Percentiles rank a stretch among this genome's conserved stretches.
Conservation (phyloP, 1,140 invertebrate species). For the Daktulosphaira vitifoliae region DNA sequence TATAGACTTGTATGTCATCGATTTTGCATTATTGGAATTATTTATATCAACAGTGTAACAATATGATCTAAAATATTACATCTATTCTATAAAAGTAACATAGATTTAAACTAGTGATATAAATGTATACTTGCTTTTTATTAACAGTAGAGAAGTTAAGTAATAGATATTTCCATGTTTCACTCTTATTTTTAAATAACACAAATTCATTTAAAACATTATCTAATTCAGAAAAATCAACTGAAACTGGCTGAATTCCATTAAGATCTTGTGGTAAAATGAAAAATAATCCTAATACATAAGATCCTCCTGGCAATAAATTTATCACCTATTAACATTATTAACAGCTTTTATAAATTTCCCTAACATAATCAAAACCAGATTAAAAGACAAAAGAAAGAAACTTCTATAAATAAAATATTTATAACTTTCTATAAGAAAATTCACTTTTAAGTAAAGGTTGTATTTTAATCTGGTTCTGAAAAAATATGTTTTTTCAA, state of each 20-base stretch:
- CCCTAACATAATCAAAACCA: too few species aligned
- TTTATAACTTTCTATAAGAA: too few species aligned
- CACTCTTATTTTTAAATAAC: background rate
- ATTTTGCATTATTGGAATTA: background rate
- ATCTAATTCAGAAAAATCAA: constrained; percentile 14
- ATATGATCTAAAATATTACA: background rate
- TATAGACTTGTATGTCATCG: background rate
- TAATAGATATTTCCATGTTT: constrained; percentile 18
- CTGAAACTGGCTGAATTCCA: background rate
- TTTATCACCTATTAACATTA: background rate
- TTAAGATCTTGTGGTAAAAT: constrained; percentile 18
- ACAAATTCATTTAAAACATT: constrained; percentile 1
- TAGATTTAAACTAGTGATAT: too few species aligned
- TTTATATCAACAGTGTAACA: constrained; percentile 25
- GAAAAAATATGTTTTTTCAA: too few species aligned
- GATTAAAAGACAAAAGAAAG: too few species aligned
- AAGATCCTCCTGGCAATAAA: constrained; percentile 25
- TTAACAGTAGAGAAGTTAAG: constrained; percentile 16
- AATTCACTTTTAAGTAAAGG: too few species aligned
- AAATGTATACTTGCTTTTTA: constrained; percentile 7
- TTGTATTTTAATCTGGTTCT: too few species aligned
- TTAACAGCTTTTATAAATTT: too few species aligned
- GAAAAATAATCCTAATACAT: constrained; percentile 24
- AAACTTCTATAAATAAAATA: too few species aligned
- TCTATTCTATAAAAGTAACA: background rate